Percentiles rank a stretch among this genome's conserved stretches.
These are phyloP conservation scores for Plutella xylostella DNA, from an alignment of 2,888 invertebrate species.

Conservation along the genomic window DNA sequence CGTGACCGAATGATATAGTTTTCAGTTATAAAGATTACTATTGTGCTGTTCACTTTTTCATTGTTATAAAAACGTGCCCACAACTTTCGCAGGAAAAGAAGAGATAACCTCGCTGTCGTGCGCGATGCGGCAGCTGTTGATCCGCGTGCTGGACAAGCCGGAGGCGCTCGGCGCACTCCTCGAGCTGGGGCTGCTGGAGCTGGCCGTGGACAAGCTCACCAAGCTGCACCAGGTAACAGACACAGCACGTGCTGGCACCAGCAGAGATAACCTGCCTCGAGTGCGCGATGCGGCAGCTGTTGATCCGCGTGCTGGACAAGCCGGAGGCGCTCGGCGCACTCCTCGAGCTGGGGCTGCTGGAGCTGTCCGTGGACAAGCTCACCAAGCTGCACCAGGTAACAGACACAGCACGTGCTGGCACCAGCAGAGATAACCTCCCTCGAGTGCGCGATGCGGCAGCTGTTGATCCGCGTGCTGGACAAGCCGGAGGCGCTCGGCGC, in stretches of 20 bases:
- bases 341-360: conserved; percentile 79
- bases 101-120: conserved; percentile 75
- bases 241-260: too few relatives aligned
- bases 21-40: too few relatives aligned
- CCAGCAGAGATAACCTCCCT: too few relatives aligned
- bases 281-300: conserved; percentile 88
- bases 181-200: conserved; percentile 79
- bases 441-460: conserved; percentile 88
- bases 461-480: conserved; percentile 83
- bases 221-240: conserved; percentile 72
- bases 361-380: conserved; percentile 82
- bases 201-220: conserved; percentile 83
- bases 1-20: too few relatives aligned
- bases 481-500: conserved; percentile 79
- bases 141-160: conserved; percentile 82
- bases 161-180: conserved; percentile 81
- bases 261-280: too few relatives aligned
- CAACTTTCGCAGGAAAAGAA: conserved; percentile 30
- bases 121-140: conserved; percentile 86
- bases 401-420: too few relatives aligned
- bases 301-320: conserved; percentile 82
- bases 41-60: conserved; percentile 8
- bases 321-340: conserved; percentile 81
- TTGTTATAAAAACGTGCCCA: conserved; percentile 3
- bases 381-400: conserved; percentile 75